Evolutionary conservation across 1,140 invertebrate species (phyloP).

Genomic region (Drosophila elegans): DNA sequence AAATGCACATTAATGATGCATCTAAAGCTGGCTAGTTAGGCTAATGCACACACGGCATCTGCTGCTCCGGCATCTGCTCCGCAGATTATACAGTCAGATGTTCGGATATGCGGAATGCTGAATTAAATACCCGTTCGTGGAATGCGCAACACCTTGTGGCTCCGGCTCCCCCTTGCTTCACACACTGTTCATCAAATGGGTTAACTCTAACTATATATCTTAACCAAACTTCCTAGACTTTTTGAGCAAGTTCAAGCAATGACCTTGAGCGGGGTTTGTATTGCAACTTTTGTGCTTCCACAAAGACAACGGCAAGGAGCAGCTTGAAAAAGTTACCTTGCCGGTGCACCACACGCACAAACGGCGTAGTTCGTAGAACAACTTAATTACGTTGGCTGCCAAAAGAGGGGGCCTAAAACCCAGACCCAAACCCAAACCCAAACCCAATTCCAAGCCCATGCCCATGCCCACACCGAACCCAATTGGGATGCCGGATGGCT

Average conservation of each 20-base stretch:
- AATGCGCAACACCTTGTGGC: conserved; percentile 18
- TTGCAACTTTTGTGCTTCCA: conserved; percentile 35
- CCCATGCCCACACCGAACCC: conserved; percentile 5
- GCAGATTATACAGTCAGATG: conserved; percentile 42
- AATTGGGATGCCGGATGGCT: conserved; percentile 15
- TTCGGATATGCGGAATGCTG: conserved; percentile 40
- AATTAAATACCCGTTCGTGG: conserved; percentile 32
- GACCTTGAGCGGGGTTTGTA: conserved; percentile 55
- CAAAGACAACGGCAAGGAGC: conserved; percentile 8
- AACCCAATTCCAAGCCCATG: no score
- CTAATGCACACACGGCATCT: conserved; percentile 36
- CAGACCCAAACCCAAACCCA: no score
- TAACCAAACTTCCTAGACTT: conserved; percentile 4
- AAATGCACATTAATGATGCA: conserved; percentile 79
- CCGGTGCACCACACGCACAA: conserved; percentile 30
- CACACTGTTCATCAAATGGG: neutral
- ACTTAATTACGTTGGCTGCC: conserved; percentile 76
- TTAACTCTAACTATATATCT: conserved; percentile 11
- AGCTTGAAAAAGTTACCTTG: conserved; percentile 20
- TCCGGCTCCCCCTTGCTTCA: neutral
- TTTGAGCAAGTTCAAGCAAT: conserved; percentile 8
- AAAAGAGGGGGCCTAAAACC: conserved; percentile 41
- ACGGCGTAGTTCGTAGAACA: conserved; percentile 74
- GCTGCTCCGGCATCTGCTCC: conserved; percentile 11
- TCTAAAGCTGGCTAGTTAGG: conserved; percentile 54